phyloP scores from a whole-genome alignment of 2,888 invertebrate genomes.

The Sicus ferrugineus region DNA sequence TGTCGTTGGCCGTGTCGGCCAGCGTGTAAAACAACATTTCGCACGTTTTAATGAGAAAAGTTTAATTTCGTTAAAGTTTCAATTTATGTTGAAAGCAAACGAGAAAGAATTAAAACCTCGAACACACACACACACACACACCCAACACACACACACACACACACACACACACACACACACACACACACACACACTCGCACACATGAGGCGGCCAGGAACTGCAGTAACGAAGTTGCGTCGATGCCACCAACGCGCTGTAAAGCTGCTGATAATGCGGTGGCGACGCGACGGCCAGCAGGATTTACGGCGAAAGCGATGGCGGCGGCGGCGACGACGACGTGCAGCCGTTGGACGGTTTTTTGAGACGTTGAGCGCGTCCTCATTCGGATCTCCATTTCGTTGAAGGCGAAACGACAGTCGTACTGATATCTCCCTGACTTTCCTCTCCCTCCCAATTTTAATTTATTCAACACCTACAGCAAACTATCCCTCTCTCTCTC shows the following conservation, averaged over 20 bases:
- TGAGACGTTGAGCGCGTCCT: no score
- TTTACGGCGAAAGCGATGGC: constrained; percentile 20
- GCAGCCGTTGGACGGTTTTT: no score
- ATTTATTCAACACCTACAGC: no score
- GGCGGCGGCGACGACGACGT: no score
- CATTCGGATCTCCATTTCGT: no score
- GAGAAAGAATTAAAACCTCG: constrained; percentile 41
- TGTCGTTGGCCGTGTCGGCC: constrained; percentile 19
- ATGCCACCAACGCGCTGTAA: constrained; percentile 40
- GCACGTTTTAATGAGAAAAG: constrained; percentile 63
- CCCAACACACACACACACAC: not conserved
- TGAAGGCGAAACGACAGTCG: constrained; percentile 15
- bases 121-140: not conserved
- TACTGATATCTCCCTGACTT: constrained; percentile 7
- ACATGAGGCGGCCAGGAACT: constrained; percentile 46
- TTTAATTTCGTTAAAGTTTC: constrained; percentile 61
- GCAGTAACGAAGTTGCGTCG: constrained; percentile 58
- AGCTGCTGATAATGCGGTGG: constrained; percentile 3
- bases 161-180: not conserved
- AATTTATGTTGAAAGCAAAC: constrained; percentile 52
- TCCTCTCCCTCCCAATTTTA: no score
- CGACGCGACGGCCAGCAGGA: constrained; percentile 8
- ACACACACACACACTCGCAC: constrained; percentile 9
- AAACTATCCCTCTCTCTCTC: no score
- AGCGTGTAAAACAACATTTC: constrained; percentile 45